Evolutionary conservation across 2,113 vertebrate genomes (phyloP).

Genomic region (Murina feae): DNA sequence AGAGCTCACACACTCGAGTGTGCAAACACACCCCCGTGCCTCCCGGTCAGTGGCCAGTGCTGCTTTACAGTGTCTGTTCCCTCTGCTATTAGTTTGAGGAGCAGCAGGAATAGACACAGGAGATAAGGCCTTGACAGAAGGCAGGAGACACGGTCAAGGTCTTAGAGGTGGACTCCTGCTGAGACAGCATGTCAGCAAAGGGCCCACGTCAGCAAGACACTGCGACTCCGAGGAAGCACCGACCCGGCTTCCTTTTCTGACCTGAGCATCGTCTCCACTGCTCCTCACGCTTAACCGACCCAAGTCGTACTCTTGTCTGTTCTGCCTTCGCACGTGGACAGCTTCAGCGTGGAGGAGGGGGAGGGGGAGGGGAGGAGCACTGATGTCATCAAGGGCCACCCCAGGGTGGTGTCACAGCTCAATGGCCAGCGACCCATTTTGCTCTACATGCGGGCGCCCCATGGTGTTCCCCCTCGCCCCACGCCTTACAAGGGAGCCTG

Average conservation of each 20-base stretch:
- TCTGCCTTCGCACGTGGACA: not conserved
- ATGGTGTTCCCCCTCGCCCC: accelerated
- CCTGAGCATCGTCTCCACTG: accelerated
- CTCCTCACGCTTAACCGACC: not conserved
- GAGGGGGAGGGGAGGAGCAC: not conserved
- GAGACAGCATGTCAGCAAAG: not conserved
- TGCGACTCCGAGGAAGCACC: not conserved
- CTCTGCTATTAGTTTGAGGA: not conserved
- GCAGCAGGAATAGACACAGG: not conserved
- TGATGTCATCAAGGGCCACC: not conserved
- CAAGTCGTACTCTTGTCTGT: not conserved
- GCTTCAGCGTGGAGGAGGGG: not conserved
- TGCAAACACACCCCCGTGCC: not conserved
- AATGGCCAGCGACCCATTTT: not conserved
- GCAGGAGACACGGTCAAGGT: not conserved
- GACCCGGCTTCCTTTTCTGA: accelerated
- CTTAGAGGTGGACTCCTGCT: not conserved
- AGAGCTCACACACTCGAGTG: not conserved
- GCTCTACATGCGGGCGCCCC: accelerated
- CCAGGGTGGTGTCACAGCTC: not conserved
- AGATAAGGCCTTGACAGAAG: not conserved
- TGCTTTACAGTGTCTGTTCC: not conserved
- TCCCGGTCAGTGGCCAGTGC: not conserved
- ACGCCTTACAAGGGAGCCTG: not conserved
- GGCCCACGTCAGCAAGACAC: not conserved